A percentile compares a stretch with the other conserved stretches of the same genome.
These are phyloP conservation scores for Melierax canorus DNA, from an alignment of 2,113 vertebrate genomes.

Conservation along the genomic window DNA sequence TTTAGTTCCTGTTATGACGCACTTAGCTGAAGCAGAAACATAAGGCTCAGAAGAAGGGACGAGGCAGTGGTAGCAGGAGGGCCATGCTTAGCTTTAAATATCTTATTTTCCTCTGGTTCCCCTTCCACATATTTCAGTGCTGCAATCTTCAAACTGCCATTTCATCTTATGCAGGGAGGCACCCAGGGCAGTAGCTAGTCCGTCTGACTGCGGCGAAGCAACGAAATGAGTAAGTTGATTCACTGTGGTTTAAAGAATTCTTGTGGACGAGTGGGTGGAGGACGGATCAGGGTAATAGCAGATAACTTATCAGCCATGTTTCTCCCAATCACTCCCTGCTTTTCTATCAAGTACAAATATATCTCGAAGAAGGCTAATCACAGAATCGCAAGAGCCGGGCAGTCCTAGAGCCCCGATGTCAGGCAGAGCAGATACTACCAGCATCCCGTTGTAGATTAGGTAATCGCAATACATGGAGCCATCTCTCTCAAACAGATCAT, in stretches of 20 bases:
- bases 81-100: neutral
- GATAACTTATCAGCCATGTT: neutral
- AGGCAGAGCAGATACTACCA: neutral
- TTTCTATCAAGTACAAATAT: neutral
- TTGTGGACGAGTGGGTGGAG: neutral
- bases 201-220: neutral
- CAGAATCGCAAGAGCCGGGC: neutral
- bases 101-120: neutral
- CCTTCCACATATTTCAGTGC: neutral
- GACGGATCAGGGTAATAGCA: neutral
- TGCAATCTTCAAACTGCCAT: conserved; percentile 3
- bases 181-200: neutral
- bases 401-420: neutral
- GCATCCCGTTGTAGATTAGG: neutral
- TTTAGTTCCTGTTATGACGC: neutral
- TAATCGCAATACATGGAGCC: neutral
- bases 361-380: neutral
- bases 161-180: neutral
- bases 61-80: neutral
- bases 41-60: neutral
- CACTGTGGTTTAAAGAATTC: neutral
- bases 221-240: neutral
- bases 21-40: neutral
- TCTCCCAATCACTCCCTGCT: neutral
- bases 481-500: neutral